phyloP scores from a whole-genome alignment of 2,113 vertebrate species.

The Rhinopithecus roxellana region DNA sequence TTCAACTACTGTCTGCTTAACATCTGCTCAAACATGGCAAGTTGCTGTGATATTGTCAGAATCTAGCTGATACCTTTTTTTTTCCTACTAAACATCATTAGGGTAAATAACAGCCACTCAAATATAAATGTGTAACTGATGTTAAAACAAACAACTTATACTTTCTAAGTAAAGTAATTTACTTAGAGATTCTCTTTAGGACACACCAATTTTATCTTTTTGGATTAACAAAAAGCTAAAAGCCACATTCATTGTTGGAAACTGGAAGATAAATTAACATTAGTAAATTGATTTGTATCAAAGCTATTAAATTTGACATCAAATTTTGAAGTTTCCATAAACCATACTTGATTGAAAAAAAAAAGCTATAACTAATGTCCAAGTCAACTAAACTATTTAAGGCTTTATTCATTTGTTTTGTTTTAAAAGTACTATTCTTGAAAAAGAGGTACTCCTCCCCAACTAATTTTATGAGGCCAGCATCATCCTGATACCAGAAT shows the following conservation, averaged over 20 bases:
- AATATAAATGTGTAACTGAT: slow-evolving; percentile 53
- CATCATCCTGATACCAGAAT: background rate
- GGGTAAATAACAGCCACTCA: slow-evolving; percentile 50
- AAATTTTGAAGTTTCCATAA: slow-evolving; percentile 40
- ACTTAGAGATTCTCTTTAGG: background rate
- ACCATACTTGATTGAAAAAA: background rate
- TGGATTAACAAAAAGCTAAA: slow-evolving; percentile 36
- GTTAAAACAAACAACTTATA: background rate
- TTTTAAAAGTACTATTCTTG: background rate
- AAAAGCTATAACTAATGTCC: background rate
- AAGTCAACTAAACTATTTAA: slow-evolving; percentile 29
- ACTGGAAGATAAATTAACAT: slow-evolving; percentile 38
- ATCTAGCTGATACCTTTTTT: slow-evolving; percentile 70
- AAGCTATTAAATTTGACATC: slow-evolving; percentile 30
- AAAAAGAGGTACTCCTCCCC: too few species aligned
- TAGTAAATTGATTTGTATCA: slow-evolving; percentile 29
- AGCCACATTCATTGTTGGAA: background rate
- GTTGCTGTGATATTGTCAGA: slow-evolving; percentile 78
- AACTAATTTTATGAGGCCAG: too few species aligned
- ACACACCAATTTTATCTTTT: background rate
- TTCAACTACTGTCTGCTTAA: slow-evolving; percentile 95
- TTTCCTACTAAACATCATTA: slow-evolving; percentile 48
- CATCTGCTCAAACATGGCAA: slow-evolving; percentile 92
- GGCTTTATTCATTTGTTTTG: background rate
- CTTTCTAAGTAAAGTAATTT: slow-evolving; percentile 44